Base-by-base conservation (phyloP, 1,140 invertebrate genomes). In the Bombus haemorrhoidalis region DNA sequence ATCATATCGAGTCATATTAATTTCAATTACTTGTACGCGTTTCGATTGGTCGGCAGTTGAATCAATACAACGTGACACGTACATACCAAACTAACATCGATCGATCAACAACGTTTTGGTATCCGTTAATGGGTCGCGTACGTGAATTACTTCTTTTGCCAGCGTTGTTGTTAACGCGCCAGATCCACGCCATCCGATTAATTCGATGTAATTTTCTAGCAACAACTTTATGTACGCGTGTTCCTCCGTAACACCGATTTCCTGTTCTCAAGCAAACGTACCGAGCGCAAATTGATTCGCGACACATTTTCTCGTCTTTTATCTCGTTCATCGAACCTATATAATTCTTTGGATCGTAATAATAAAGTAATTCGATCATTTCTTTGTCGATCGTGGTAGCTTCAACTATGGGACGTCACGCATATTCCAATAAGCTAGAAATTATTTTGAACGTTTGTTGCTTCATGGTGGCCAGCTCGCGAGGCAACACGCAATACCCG, bases 121-220 rank as follows among this genome's bases (percentile, higher is more conserved):
- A 32, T 64, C 25, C 53, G 47, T 75, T 77, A 77, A 83, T 83
- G 64, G 73, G 28, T 34, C 37, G 28, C 5, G 34, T 68, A 37
- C 59, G 28, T 68, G 64, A 78, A 69, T 76, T 37, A 68, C 34
- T 47, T 34, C 57, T 47, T 66, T n/a, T 12, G 18, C 32, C 34
- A 2, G 10, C 22, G 68, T 28, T 28, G 25, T 18, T 25, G 59
- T 39, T 53, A 66, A 76, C 57, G 41, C 62, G 74, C 62, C 6
- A 77, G 37, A 77, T 83, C 9, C 81, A 83, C 73, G 81, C 81
- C 22, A 77, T 25, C 34, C 47, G 81, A 83, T 78, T 83, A 78
- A 83, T 83, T 83, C 74, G 53, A 62, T 76, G 73, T 82, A 82
- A 76, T 83, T 83, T 66, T 76, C 81, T 57, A 34, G 12, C n/a